Percentiles rank a stretch among this genome's conserved stretches.
Conservation (phyloP, 2,113 vertebrate genomes). For the Verasper variegatus region DNA sequence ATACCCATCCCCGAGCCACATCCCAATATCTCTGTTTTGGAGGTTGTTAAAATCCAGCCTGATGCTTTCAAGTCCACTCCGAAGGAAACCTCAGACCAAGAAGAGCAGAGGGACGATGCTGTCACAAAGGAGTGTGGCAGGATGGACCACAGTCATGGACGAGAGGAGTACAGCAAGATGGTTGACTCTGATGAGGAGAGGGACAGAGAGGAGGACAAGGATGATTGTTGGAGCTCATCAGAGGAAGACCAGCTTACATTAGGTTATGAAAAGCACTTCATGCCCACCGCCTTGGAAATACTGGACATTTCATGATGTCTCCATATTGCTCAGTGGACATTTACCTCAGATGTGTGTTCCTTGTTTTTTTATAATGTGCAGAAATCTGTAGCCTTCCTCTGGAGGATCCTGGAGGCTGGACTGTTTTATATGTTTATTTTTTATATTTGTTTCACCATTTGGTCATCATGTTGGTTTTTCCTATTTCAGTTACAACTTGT, state of each 20-base stretch:
- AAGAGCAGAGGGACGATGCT: slow-evolving; percentile 3
- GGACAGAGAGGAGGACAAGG: background rate
- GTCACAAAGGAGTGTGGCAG: slow-evolving; percentile 1
- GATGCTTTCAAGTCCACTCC: background rate
- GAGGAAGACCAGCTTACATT: slow-evolving; percentile 49
- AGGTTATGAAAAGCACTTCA: slow-evolving; percentile 80
- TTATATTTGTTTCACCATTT: background rate
- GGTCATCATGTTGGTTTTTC: background rate
- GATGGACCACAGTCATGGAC: slow-evolving; percentile 16
- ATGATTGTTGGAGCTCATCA: slow-evolving; percentile 37
- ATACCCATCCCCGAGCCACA: slow-evolving; percentile 32
- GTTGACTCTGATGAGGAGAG: slow-evolving; percentile 71
- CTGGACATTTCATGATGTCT: slow-evolving; percentile 6
- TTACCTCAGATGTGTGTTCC: background rate
- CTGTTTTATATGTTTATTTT: background rate
- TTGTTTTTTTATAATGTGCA: background rate
- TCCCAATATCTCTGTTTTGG: slow-evolving; percentile 67
- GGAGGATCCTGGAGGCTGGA: background rate
- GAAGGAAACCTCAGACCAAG: background rate
- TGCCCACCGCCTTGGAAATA: slow-evolving; percentile 72
- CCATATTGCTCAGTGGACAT: background rate
- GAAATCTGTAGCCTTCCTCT: background rate
- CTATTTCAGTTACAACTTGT: background rate
- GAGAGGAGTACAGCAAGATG: slow-evolving; percentile 74
- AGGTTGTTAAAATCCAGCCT: slow-evolving; percentile 55